phyloP scores from a whole-genome alignment of 2,113 vertebrate genomes.

The Deroptyus accipitrinus region DNA sequence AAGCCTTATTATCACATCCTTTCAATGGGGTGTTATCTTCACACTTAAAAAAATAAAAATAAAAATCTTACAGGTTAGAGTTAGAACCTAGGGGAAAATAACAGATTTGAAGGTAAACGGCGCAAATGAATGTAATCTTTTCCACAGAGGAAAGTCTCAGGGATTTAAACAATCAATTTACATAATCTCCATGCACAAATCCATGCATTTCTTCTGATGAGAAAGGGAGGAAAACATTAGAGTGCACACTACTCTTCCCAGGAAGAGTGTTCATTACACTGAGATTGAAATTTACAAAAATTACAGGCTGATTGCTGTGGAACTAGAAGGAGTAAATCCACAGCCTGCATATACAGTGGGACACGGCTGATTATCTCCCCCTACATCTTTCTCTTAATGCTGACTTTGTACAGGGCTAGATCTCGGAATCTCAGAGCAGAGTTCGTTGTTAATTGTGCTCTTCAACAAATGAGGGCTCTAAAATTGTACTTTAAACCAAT shows the following conservation, averaged over 20 bases:
- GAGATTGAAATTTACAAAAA: background rate
- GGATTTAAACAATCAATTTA: conserved; percentile 53
- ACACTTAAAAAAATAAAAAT: background rate
- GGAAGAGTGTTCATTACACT: background rate
- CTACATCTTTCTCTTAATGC: background rate
- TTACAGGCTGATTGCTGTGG: background rate
- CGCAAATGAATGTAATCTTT: conserved; percentile 15
- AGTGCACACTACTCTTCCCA: background rate
- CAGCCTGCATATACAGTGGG: background rate
- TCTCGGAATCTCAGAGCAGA: background rate
- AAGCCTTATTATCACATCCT: conserved; percentile 20
- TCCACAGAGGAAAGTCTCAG: background rate
- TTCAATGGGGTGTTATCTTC: conserved; percentile 26
- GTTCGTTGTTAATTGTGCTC: background rate
- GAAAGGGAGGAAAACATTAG: conserved; percentile 3
- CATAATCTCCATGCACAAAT: conserved; percentile 27
- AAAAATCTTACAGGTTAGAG: background rate
- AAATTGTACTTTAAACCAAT: background rate
- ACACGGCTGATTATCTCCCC: background rate
- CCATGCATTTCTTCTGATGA: background rate
- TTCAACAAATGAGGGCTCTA: background rate
- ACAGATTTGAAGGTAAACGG: conserved; percentile 47
- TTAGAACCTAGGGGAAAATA: conserved; percentile 32
- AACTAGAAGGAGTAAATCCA: background rate
- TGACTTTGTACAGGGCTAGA: background rate